phyloP scores from a whole-genome alignment of 37 sponge, comb jelly and placozoan genomes.

The Chondrosia reniformis region DNA sequence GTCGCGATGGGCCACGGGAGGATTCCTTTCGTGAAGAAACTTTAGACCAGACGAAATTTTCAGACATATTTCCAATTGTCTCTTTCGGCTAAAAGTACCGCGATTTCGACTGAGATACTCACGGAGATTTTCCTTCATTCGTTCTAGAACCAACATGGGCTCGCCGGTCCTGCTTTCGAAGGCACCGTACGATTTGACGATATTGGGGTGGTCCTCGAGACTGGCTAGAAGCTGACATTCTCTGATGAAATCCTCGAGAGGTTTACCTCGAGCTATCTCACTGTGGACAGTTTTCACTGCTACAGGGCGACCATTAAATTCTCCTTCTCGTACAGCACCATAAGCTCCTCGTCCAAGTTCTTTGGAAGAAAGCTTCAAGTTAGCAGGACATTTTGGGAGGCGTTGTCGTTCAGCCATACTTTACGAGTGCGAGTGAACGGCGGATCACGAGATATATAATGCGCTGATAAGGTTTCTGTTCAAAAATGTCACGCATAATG shows the following conservation, averaged over 20 bases:
- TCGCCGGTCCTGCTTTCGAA: background rate
- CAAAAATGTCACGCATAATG: no score
- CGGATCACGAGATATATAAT: no score
- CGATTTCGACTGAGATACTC: background rate
- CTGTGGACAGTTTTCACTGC: no score
- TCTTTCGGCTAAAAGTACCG: background rate
- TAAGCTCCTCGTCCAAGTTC: no score
- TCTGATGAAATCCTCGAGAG: background rate
- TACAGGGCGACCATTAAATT: no score
- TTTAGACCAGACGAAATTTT: background rate
- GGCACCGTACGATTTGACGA: background rate
- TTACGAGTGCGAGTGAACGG: no score
- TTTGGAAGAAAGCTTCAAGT: no score
- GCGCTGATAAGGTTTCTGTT: no score
- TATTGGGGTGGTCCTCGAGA: background rate
- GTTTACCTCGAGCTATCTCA: no score
- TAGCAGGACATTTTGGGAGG: no score
- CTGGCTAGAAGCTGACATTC: background rate
- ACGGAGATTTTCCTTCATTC: background rate
- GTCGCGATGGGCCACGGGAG: conserved; percentile 3
- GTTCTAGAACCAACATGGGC: background rate
- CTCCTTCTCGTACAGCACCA: no score
- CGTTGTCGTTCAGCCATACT: no score
- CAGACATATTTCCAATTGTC: background rate
- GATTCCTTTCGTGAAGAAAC: background rate